These are phyloP conservation scores for Ips typographus DNA, from an alignment of 1,140 invertebrate species.

Conservation along the genomic window DNA sequence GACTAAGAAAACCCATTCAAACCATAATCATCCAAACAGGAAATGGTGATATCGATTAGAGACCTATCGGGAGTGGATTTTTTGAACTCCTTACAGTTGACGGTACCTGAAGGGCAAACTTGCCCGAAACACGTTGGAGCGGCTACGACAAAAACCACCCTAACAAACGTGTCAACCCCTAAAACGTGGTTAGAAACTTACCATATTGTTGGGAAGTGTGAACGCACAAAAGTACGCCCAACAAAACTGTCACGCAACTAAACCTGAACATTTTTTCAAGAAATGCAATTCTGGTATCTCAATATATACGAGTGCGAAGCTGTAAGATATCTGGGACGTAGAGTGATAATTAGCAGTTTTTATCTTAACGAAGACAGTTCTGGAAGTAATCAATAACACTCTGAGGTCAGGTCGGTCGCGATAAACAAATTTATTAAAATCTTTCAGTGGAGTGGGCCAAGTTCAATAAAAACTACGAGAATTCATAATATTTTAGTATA, in stretches of 20 bases:
- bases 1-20: not conserved
- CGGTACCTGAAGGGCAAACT: conserved; percentile 35
- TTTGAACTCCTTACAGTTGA: conserved; percentile 37
- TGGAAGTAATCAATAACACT: too few species aligned
- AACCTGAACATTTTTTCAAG: too few species aligned
- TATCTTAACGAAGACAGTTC: too few species aligned
- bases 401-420: too few species aligned
- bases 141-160: not conserved
- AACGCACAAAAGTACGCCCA: not conserved
- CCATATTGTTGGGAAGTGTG: not conserved
- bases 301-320: too few species aligned
- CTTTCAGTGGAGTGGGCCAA: too few species aligned
- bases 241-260: not conserved
- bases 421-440: too few species aligned
- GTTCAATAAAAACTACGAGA: too few species aligned
- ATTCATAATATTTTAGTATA: too few species aligned
- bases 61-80: conserved; percentile 34
- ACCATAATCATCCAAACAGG: conserved; percentile 39
- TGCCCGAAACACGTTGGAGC: conserved; percentile 35
- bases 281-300: too few species aligned
- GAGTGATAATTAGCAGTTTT: too few species aligned
- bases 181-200: not conserved
- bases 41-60: conserved; percentile 34
- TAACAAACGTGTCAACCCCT: not conserved
- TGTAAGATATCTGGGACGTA: too few species aligned